Percentiles rank a stretch among this genome's conserved stretches.
Evolutionary conservation across 2,113 vertebrate genomes (phyloP).

Genomic region (Oryzias curvinotus): DNA sequence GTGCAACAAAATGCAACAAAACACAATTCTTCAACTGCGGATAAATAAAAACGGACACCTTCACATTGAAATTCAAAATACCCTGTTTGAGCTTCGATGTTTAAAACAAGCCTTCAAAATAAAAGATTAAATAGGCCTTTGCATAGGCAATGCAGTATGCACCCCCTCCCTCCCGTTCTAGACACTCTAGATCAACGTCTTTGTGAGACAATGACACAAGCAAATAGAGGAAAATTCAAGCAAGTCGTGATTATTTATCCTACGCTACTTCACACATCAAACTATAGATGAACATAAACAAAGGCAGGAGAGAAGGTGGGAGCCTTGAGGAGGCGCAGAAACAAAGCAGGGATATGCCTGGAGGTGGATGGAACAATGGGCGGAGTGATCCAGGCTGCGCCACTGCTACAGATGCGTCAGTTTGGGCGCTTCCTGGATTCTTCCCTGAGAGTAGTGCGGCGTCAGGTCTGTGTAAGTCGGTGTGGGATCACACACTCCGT

Average conservation of each 20-base stretch:
- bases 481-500: slow-evolving; percentile 90
- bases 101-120: slow-evolving; percentile 80
- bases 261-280: slow-evolving; percentile 86
- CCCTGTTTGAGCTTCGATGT: slow-evolving; percentile 88
- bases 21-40: slow-evolving; percentile 84
- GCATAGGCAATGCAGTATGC: slow-evolving; percentile 55
- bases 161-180: slow-evolving; percentile 69
- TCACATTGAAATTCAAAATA: slow-evolving; percentile 96
- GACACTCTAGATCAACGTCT: slow-evolving; percentile 72
- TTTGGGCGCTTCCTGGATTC: slow-evolving; percentile 99
- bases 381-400: slow-evolving; percentile 71
- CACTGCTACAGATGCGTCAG: slow-evolving; percentile 94
- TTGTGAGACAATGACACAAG: slow-evolving; percentile 69
- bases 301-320: slow-evolving; percentile 54
- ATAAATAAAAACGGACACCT: slow-evolving; percentile 93
- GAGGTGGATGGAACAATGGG: slow-evolving; percentile 74
- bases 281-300: slow-evolving; percentile 81
- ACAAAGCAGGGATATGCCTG: slow-evolving; percentile 68
- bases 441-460: slow-evolving; percentile 98
- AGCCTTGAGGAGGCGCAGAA: slow-evolving; percentile 68
- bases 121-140: slow-evolving; percentile 75
- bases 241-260: slow-evolving; percentile 86
- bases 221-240: slow-evolving; percentile 82
- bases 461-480: slow-evolving; percentile 98
- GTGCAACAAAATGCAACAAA: slow-evolving; percentile 90